These are phyloP conservation scores for Tapera naevia DNA, from an alignment of 2,797 vertebrate species.

Conservation along the genomic window DNA sequence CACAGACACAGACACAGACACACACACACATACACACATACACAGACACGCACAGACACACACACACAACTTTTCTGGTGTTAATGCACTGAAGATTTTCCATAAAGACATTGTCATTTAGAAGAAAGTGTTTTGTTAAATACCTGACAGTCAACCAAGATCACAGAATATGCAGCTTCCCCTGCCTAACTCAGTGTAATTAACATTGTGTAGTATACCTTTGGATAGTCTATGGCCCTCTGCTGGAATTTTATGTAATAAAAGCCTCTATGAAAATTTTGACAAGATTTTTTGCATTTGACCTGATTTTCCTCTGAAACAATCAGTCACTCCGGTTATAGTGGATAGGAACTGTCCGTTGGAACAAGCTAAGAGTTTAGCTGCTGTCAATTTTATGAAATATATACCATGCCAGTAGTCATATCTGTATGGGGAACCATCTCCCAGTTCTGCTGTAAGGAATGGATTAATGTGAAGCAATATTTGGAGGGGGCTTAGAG, in stretches of 20 bases:
- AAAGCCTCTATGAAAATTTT: neutral
- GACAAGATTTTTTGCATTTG: neutral
- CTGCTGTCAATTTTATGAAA: neutral
- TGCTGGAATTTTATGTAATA: neutral
- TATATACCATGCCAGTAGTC: accelerated
- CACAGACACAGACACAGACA: too few species aligned
- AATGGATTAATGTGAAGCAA: neutral
- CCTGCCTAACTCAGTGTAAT: too few species aligned
- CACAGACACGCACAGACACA: too few species aligned
- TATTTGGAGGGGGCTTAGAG: neutral
- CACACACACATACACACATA: too few species aligned
- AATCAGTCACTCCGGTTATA: neutral
- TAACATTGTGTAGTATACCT: neutral
- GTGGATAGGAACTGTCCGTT: neutral
- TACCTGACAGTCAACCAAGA: neutral
- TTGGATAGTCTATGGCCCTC: neutral
- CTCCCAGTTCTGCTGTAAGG: neutral
- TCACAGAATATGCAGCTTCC: too few species aligned
- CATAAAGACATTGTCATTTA: neutral
- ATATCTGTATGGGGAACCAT: neutral
- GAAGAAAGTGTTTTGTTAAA: neutral
- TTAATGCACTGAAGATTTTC: neutral
- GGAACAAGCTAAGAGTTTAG: neutral
- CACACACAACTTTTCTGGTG: neutral
- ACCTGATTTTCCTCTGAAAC: neutral